phyloP scores from a whole-genome alignment of 2,797 vertebrate species.

The Acipenser ruthenus region DNA sequence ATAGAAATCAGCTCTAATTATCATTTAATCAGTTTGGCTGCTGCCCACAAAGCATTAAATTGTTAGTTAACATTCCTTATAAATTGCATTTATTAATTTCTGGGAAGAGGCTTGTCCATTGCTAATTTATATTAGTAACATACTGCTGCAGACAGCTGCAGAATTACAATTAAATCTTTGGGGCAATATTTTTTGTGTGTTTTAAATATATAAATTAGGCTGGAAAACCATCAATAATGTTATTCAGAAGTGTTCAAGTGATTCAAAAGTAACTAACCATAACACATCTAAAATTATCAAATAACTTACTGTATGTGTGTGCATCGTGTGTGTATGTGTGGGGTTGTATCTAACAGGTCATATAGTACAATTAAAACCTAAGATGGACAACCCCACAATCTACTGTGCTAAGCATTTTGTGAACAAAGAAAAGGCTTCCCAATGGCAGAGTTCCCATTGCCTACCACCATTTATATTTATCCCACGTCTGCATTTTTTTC shows the following conservation, averaged over 20 bases:
- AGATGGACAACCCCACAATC: no score
- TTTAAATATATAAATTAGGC: conserved; percentile 28
- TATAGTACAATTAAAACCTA: no score
- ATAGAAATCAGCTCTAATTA: conserved; percentile 56
- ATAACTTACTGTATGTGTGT: no score
- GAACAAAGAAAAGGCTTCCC: no score
- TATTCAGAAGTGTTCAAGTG: conserved; percentile 2
- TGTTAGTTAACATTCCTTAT: conserved; percentile 71
- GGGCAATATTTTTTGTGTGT: conserved; percentile 40
- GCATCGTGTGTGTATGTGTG: no score
- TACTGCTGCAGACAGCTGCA: conserved; percentile 47
- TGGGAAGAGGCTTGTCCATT: conserved; percentile 57
- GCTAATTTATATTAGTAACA: conserved; percentile 65
- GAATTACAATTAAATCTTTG: conserved; percentile 48
- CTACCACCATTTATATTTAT: no score
- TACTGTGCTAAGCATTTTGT: no score
- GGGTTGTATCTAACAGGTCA: no score
- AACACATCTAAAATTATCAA: no score
- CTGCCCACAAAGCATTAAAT: conserved; percentile 65
- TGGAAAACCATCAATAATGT: conserved; percentile 44
- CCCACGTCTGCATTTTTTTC: no score
- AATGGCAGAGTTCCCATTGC: no score
- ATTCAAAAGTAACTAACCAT: background rate
- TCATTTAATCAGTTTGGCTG: conserved; percentile 62
- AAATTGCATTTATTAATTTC: conserved; percentile 73